These are phyloP conservation scores for Sebastes miniatus DNA, from an alignment of 2,797 vertebrate genomes.

Conservation along the genomic window DNA sequence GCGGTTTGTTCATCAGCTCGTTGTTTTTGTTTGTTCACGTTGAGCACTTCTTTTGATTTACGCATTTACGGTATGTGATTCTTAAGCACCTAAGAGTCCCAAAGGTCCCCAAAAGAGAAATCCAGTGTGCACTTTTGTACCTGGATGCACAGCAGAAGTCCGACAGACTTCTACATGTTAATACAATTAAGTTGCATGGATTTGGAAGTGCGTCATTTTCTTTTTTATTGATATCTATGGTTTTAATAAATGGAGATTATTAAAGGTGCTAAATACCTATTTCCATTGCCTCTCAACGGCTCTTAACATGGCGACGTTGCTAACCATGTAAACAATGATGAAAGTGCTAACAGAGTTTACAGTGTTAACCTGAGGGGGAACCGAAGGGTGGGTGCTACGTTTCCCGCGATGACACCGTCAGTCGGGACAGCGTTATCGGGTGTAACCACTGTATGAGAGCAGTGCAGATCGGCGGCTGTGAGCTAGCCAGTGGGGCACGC, in stretches of 20 bases:
- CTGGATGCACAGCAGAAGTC: not conserved
- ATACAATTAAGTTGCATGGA: not conserved
- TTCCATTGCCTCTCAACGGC: not conserved
- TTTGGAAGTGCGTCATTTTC: not conserved
- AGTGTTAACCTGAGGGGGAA: too few relatives aligned
- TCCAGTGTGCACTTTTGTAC: not conserved
- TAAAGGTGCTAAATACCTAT: not conserved
- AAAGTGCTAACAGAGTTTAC: too few relatives aligned
- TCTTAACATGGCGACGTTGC: not conserved
- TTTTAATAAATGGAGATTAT: not conserved
- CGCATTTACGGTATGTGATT: not conserved
- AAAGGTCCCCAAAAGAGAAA: not conserved
- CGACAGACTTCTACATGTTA: not conserved
- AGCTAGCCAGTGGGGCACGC: too few relatives aligned
- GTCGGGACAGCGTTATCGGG: too few relatives aligned
- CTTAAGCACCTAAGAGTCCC: not conserved
- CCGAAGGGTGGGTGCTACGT: too few relatives aligned
- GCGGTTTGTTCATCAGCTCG: not conserved
- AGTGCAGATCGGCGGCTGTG: too few relatives aligned
- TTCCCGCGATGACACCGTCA: accelerated
- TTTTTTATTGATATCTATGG: not conserved
- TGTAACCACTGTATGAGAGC: too few relatives aligned
- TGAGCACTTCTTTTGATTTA: not conserved
- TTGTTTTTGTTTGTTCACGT: not conserved
- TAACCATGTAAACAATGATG: too few relatives aligned